Percentiles rank a stretch among this genome's conserved stretches.
Evolutionary conservation across 1,140 invertebrate genomes (phyloP).

Genomic region (Polyergus mexicanus): DNA sequence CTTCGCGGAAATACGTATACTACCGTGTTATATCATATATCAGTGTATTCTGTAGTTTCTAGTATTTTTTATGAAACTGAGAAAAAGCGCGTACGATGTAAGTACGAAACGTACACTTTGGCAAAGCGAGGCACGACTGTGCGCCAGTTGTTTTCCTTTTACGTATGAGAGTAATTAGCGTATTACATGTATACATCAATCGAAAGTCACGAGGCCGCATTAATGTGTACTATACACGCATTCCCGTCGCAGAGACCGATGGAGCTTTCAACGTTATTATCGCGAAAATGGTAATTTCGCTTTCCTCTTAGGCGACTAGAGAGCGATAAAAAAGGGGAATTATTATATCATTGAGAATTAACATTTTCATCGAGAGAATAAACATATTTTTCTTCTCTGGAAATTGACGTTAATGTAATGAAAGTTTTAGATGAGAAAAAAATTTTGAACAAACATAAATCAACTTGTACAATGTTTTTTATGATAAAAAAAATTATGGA

Average conservation of each 20-base stretch:
- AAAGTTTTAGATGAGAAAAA: not conserved
- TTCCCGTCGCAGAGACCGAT: not conserved
- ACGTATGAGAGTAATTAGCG: slow-evolving; percentile 13
- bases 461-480: not conserved
- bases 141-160: not conserved
- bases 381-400: not conserved
- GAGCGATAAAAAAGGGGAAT: slow-evolving; percentile 9
- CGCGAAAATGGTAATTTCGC: slow-evolving; percentile 5
- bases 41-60: not conserved
- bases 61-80: not conserved
- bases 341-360: slow-evolving; percentile 10
- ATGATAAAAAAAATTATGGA: not conserved
- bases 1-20: not conserved
- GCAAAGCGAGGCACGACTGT: not conserved
- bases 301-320: not conserved
- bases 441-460: not conserved
- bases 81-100: not conserved
- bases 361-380: slow-evolving; percentile 10
- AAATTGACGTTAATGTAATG: not conserved
- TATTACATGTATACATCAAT: not conserved
- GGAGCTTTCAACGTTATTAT: slow-evolving; percentile 4
- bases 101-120: slow-evolving; percentile 20
- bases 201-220: not conserved
- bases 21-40: not conserved
- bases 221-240: not conserved